Conservation (phyloP, 1,140 invertebrate genomes). For the Drosophila obscura region DNA sequence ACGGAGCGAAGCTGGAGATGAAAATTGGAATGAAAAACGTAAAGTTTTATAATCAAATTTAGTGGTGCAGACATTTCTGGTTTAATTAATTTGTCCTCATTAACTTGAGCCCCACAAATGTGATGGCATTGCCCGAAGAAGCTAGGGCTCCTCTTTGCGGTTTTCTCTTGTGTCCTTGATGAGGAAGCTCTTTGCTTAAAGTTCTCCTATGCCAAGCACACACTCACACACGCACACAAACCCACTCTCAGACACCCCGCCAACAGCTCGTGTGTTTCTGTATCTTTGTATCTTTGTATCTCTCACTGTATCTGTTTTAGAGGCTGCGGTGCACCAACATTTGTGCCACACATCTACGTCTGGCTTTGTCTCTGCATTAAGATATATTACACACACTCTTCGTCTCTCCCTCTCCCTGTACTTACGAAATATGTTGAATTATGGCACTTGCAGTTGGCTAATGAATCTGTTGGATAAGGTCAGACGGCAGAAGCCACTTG, state of each 20-base stretch:
- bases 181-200: constrained; percentile 9
- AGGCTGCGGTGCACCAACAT: constrained; percentile 64
- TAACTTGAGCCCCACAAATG: constrained; percentile 61
- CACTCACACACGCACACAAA: background rate
- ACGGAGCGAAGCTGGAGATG: background rate
- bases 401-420: constrained; percentile 41
- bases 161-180: constrained; percentile 23
- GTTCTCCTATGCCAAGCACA: constrained; percentile 15
- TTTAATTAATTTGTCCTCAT: constrained; percentile 81
- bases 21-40: constrained; percentile 45
- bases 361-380: constrained; percentile 45
- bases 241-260: constrained; percentile 20
- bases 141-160: constrained; percentile 21
- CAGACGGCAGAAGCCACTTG: background rate
- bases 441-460: constrained; percentile 61
- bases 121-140: constrained; percentile 13
- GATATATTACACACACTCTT: constrained; percentile 64
- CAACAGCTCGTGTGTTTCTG: constrained; percentile 15
- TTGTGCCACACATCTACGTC: constrained; percentile 30
- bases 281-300: constrained; percentile 16
- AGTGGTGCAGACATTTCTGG: constrained; percentile 65
- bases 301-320: constrained; percentile 22
- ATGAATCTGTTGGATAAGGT: constrained; percentile 54
- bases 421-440: constrained; percentile 67
- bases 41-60: constrained; percentile 69